A percentile compares a stretch with the other conserved stretches of the same genome.
Conservation (phyloP, 2,888 invertebrate genomes). For the Onthophagus sagittarius region DNA sequence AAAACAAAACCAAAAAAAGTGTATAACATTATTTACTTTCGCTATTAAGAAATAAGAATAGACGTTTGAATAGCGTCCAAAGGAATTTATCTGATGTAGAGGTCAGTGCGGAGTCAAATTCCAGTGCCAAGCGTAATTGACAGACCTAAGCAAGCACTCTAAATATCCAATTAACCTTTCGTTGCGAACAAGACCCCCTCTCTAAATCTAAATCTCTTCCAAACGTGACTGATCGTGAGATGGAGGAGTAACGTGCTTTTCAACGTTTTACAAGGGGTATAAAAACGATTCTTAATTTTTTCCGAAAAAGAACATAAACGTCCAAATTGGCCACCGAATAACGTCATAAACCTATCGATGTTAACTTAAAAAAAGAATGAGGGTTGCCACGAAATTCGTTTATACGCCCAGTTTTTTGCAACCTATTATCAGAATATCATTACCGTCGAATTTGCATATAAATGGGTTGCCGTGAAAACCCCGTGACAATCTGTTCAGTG, state of each 20-base stretch:
- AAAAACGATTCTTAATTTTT: not conserved
- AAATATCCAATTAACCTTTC: constrained; percentile 13
- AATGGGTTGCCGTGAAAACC: constrained; percentile 20
- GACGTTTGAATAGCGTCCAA: constrained; percentile 1
- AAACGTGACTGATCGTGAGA: not conserved
- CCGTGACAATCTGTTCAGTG: constrained; percentile 16
- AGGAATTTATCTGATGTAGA: not conserved
- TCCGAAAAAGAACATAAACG: not conserved
- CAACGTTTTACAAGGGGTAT: not conserved
- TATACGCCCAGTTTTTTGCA: not conserved
- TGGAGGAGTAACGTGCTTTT: not conserved
- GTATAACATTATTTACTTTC: too few relatives aligned
- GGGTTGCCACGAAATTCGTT: not conserved
- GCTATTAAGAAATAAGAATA: not conserved
- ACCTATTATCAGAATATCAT: constrained; percentile 21
- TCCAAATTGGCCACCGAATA: not conserved
- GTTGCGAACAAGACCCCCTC: not conserved
- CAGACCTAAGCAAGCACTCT: constrained; percentile 6
- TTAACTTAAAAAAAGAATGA: not conserved
- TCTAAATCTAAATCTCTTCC: not conserved
- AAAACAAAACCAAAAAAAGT: not conserved
- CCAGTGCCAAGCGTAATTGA: constrained; percentile 3
- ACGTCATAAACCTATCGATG: not conserved
- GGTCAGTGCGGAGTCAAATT: constrained; percentile 10
- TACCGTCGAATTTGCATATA: constrained; percentile 21